phyloP scores from a whole-genome alignment of 2,888 invertebrate genomes.

The Clunio marinus region DNA sequence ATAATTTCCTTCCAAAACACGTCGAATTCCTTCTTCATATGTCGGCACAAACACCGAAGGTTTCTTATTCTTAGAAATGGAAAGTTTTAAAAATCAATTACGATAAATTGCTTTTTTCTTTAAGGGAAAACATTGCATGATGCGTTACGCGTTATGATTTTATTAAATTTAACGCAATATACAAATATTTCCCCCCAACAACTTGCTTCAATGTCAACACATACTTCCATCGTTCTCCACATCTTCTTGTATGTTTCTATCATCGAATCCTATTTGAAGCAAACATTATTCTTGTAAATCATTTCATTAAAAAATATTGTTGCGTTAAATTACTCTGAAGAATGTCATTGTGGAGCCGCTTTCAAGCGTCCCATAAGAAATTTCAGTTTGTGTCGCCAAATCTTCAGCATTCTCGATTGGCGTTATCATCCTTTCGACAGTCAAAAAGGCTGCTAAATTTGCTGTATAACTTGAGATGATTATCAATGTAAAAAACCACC shows the following conservation, averaged over 20 bases:
- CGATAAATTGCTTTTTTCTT: background rate
- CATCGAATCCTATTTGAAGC: slow-evolving; percentile 63
- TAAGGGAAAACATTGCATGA: background rate
- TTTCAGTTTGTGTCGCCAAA: slow-evolving; percentile 75
- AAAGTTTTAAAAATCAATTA: too few relatives aligned
- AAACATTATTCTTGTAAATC: background rate
- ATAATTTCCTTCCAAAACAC: slow-evolving; percentile 73
- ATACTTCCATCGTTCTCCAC: slow-evolving; percentile 73
- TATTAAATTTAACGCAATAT: too few relatives aligned
- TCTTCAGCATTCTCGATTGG: slow-evolving; percentile 84
- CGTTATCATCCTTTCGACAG: slow-evolving; percentile 82
- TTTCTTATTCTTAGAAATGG: slow-evolving; percentile 53
- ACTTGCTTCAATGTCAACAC: too few relatives aligned
- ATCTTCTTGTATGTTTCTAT: slow-evolving; percentile 75
- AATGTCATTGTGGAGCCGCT: slow-evolving; percentile 86
- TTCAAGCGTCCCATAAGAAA: slow-evolving; percentile 76
- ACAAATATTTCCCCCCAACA: background rate
- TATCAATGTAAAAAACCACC: slow-evolving; percentile 91
- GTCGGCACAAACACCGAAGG: slow-evolving; percentile 68
- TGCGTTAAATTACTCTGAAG: slow-evolving; percentile 60
- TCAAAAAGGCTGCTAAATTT: slow-evolving; percentile 85
- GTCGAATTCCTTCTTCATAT: slow-evolving; percentile 69
- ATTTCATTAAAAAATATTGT: background rate
- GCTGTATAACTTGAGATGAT: slow-evolving; percentile 90
- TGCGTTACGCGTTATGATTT: background rate